A percentile compares a stretch with the other conserved stretches of the same genome.
These are phyloP conservation scores for Halichondria panicea DNA, from an alignment of 37 sponge, comb jelly and placozoan genomes.

Conservation along the genomic window DNA sequence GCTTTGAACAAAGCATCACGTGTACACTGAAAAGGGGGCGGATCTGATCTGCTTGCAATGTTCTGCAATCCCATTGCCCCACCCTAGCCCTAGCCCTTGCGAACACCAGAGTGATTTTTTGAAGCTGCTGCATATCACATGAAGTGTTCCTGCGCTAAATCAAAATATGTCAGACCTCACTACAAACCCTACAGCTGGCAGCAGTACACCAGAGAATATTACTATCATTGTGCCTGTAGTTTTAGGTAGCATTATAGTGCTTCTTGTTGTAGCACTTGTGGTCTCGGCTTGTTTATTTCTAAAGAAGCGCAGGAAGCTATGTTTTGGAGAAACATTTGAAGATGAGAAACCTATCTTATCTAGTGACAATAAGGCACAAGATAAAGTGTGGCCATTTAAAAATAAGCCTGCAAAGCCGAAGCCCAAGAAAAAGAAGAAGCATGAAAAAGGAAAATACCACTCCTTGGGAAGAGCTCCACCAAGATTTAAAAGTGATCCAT, in stretches of 20 bases:
- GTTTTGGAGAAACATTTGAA: slow-evolving; percentile 26
- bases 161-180: no score
- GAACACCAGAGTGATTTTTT: no score
- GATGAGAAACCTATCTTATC: slow-evolving; percentile 14
- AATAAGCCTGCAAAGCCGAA: slow-evolving; percentile 5
- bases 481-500: slow-evolving; percentile 35
- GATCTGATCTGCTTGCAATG: no score
- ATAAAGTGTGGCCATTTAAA: no score
- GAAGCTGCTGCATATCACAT: no score
- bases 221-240: slow-evolving; percentile 2
- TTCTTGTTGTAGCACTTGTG: slow-evolving; percentile 19
- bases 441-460: background rate
- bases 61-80: no score
- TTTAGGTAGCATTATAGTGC: slow-evolving; percentile 25
- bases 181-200: no score
- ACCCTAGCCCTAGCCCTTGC: no score
- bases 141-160: no score
- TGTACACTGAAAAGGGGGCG: no score
- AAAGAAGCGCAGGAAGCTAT: slow-evolving; percentile 31
- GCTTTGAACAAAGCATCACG: no score
- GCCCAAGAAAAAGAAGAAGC: background rate
- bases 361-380: slow-evolving; percentile 10
- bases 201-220: no score
- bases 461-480: slow-evolving; percentile 8
- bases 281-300: slow-evolving; percentile 11